Conservation (phyloP, 2,113 vertebrate genomes). For the Nasalis larvatus region DNA sequence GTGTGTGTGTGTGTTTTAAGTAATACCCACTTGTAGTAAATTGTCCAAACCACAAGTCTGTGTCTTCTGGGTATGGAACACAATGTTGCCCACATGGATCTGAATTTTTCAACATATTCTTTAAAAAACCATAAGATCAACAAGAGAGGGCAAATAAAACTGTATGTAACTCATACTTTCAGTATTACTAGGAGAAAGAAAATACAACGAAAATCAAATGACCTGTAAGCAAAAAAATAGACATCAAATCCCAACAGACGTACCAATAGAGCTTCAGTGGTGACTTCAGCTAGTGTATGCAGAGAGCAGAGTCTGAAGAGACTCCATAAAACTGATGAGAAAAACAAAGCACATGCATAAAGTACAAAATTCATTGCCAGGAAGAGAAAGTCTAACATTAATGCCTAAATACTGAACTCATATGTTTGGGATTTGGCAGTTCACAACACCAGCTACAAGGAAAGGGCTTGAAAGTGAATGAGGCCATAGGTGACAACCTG, state of each 20-base stretch:
- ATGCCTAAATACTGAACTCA: neutral
- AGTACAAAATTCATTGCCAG: neutral
- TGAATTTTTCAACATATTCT: neutral
- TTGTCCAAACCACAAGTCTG: neutral
- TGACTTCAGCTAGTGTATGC: neutral
- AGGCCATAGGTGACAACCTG: neutral
- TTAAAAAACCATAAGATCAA: neutral
- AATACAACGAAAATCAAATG: neutral
- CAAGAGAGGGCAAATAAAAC: neutral
- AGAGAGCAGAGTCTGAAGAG: neutral
- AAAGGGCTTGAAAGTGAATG: neutral
- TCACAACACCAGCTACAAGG: neutral
- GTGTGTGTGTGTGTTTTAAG: neutral
- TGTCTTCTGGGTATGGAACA: neutral
- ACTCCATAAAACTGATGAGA: neutral
- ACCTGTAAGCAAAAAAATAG: neutral
- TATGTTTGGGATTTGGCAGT: neutral
- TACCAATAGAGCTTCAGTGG: neutral
- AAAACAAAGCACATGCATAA: neutral
- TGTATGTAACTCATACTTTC: neutral
- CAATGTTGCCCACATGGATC: neutral
- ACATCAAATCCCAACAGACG: neutral
- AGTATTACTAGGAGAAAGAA: neutral
- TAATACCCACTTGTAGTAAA: neutral
- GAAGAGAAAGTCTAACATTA: neutral